Base-by-base conservation (phyloP, 2,113 vertebrate genomes). In the Silurus asotus region DNA sequence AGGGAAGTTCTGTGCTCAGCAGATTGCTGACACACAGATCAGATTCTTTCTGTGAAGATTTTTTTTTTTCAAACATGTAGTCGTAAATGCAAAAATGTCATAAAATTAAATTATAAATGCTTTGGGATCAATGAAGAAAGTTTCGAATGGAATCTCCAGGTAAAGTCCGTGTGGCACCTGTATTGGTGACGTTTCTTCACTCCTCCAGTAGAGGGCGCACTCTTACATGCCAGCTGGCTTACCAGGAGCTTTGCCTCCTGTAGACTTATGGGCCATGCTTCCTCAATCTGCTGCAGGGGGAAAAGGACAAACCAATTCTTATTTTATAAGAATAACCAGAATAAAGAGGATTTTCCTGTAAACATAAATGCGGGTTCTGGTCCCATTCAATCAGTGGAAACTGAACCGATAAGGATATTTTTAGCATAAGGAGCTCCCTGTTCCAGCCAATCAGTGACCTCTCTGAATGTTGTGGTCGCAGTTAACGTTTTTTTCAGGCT, bases 181-280 rank as follows among this genome's bases (percentile, higher is more conserved):
- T 97, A 97, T 87, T 96, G 96, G 91, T 97, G 96, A 81, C 96
- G 96, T 89, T 97, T 97, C 94, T 97, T 97, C 80, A 97, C 96
- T 0, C 96, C 96, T 25, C 96, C 96, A 13, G 96, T 96, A 6
- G 96, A 96, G 9, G 96, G 97, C 5, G 96, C 96, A n/a, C 96
- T 97, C 92, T 97, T 97, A 80, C 96, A 94, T 76, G 96, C 96
- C 89, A 97, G 95, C 93, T 97, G 96, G 37, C 93, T 97, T 97
- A 87, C 96, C 95, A 65, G 96, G 97, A 69, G 97, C 97, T 65
- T 98, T 98, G n/a, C 96, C 97, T 88, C 97, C 97, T 0, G 97
- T 97, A 11, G 96, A 97, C 84, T 97, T 97, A 93, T 96, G 96
- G 90, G 96, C 96, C 96, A 97, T 97, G 14, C 76, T 83, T 83